Conservation (phyloP, 2,797 vertebrate species). For the Ptychobarbus kaznakovi region DNA sequence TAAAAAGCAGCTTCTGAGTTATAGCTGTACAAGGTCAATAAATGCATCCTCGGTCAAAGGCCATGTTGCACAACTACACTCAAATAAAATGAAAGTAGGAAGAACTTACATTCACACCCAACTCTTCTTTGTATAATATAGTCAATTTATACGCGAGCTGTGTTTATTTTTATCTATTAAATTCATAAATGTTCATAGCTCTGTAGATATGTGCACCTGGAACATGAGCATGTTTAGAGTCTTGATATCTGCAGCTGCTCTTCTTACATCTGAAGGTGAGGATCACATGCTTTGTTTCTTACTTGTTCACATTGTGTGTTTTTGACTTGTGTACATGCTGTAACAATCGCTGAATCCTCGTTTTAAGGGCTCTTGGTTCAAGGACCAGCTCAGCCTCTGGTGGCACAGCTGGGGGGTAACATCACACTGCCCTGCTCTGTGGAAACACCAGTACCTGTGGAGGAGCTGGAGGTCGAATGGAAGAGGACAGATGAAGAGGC, state of each 20-base stretch:
- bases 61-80: background rate
- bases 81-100: background rate
- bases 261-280: conserved; percentile 6
- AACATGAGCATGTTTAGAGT: background rate
- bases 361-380: conserved; percentile 44
- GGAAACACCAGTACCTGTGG: conserved; percentile 41
- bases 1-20: background rate
- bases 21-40: background rate
- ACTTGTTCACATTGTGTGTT: background rate
- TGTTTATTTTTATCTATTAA: background rate
- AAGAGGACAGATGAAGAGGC: conserved; percentile 31
- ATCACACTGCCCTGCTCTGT: conserved; percentile 53
- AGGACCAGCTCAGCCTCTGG: conserved; percentile 37
- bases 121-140: background rate
- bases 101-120: background rate
- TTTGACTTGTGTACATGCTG: background rate
- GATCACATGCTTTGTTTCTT: background rate
- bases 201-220: background rate
- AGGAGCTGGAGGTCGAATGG: conserved; percentile 55
- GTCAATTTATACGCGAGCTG: background rate
- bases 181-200: background rate
- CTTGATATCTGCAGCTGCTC: background rate
- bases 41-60: background rate
- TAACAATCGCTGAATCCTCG: background rate
- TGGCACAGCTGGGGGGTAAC: conserved; percentile 33